Conservation (phyloP, 1,140 invertebrate species). For the Drosophila lacteicornis region DNA sequence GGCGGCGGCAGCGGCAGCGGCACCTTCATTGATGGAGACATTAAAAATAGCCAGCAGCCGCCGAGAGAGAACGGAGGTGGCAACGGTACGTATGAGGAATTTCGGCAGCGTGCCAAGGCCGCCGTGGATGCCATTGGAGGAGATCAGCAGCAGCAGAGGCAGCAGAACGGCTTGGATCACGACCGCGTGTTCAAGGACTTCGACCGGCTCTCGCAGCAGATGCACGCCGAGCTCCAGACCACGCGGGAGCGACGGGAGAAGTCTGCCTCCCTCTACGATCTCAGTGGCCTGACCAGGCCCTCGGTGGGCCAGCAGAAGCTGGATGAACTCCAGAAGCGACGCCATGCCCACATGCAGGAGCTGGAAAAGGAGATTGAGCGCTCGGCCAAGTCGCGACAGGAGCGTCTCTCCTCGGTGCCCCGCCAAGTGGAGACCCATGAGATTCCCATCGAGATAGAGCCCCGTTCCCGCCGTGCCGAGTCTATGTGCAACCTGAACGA, state of each 20-base stretch:
- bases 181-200: conserved; percentile 84
- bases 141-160: conserved; percentile 4
- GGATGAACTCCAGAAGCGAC: conserved; percentile 60
- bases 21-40: conserved; percentile 71
- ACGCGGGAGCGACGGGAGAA: conserved; percentile 65
- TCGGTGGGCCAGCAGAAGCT: conserved; percentile 38
- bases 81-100: conserved; percentile 79
- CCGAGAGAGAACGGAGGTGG: conserved; percentile 18
- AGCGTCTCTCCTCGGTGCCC: conserved; percentile 66
- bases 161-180: conserved; percentile 62
- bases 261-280: conserved; percentile 75
- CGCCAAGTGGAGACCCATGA: conserved; percentile 46
- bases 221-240: conserved; percentile 68
- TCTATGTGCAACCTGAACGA: conserved; percentile 75
- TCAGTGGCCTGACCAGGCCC: conserved; percentile 54
- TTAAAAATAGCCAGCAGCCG: conserved; percentile 48
- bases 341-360: conserved; percentile 78
- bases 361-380: conserved; percentile 77
- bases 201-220: conserved; percentile 74
- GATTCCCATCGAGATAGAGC: conserved; percentile 67
- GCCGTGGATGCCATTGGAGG: conserved; percentile 60
- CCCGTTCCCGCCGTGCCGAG: conserved; percentile 59
- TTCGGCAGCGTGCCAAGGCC: conserved; percentile 84
- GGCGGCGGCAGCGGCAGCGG: conserved; percentile 33
- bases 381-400: conserved; percentile 58